Conservation (phyloP, 2,797 vertebrate genomes). For the Sebastes ruberrimus region DNA sequence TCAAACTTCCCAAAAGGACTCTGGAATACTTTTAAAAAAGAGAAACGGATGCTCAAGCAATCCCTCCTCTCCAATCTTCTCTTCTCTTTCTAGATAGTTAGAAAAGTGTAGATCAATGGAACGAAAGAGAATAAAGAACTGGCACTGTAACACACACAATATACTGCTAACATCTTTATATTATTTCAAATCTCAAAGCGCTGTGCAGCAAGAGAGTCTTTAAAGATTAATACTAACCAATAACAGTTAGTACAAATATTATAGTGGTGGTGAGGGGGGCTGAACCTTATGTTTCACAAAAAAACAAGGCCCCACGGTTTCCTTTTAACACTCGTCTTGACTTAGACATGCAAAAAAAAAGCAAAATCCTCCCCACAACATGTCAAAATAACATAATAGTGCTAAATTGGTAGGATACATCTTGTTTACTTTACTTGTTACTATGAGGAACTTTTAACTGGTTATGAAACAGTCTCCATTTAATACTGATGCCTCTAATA, state of each 20-base stretch:
- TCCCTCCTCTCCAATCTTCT: not conserved
- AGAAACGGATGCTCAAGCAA: constrained; percentile 26
- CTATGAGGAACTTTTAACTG: not conserved
- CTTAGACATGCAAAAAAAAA: not conserved
- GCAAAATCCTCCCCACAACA: not conserved
- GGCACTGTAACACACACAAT: not conserved
- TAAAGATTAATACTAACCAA: not conserved
- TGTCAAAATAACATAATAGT: not conserved
- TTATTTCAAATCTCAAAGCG: not conserved
- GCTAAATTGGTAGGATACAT: not conserved
- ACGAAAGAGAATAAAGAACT: not conserved
- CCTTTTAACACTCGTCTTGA: not conserved
- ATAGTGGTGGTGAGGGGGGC: not conserved
- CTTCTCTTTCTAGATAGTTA: constrained; percentile 3
- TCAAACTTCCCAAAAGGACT: constrained; percentile 64
- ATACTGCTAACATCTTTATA: not conserved
- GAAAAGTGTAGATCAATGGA: not conserved
- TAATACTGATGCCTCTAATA: not conserved
- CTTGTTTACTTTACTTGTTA: not conserved
- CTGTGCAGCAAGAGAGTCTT: not conserved
- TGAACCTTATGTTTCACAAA: not conserved
- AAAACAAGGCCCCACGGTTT: not conserved
- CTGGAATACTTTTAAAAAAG: constrained; percentile 43
- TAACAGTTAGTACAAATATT: not conserved
- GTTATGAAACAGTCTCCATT: no score